phyloP scores from a whole-genome alignment of 2,888 invertebrate species.

The Listrodromus nycthemerus region DNA sequence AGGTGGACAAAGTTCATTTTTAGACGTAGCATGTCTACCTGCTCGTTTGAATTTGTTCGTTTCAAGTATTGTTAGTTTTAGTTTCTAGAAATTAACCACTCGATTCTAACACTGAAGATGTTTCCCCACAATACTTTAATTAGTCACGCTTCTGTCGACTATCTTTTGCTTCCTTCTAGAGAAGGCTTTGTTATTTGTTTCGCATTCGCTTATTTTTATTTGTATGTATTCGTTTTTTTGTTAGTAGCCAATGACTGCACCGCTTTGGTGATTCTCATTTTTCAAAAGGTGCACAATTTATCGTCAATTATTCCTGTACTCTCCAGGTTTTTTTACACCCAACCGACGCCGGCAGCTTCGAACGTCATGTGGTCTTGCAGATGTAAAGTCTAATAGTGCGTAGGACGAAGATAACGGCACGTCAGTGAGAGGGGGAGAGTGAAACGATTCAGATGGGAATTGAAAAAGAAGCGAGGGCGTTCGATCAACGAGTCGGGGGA shows the following conservation, averaged over 20 bases:
- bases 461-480: not conserved
- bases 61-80: too few species aligned
- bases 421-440: not conserved
- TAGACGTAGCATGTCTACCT: too few species aligned
- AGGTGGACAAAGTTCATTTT: too few species aligned
- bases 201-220: too few species aligned
- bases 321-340: not conserved
- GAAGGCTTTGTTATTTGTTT: too few species aligned
- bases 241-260: not conserved
- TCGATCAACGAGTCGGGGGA: not conserved
- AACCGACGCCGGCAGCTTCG: not conserved
- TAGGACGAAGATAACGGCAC: not conserved
- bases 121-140: too few species aligned
- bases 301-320: not conserved
- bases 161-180: too few species aligned
- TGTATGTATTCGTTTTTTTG: not conserved
- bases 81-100: too few species aligned
- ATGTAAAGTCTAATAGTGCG: not conserved
- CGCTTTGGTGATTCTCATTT: not conserved
- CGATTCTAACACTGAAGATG: too few species aligned
- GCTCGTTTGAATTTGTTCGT: too few species aligned
- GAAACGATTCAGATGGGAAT: not conserved
- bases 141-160: too few species aligned
- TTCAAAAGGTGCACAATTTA: not conserved
- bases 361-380: not conserved